These are phyloP conservation scores for Ceratina japonica DNA, from an alignment of 1,140 invertebrate species.

Conservation along the genomic window DNA sequence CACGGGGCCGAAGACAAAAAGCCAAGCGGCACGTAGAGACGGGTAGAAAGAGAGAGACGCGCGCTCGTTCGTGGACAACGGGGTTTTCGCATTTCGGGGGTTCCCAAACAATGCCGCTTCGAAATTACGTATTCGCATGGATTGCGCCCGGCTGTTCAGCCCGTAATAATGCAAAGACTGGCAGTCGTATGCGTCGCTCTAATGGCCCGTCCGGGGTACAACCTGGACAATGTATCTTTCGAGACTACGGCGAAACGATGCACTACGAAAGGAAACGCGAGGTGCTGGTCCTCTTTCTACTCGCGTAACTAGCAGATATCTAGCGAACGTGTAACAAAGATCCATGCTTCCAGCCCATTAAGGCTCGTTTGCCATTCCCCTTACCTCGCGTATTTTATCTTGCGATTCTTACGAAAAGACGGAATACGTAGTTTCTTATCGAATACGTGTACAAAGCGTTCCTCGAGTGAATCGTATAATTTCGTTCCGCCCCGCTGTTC, in stretches of 20 bases:
- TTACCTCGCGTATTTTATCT: conserved; percentile 33
- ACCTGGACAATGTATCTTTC: conserved; percentile 48
- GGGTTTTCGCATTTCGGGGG: not conserved
- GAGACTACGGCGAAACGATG: conserved; percentile 23
- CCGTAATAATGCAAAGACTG: conserved; percentile 56
- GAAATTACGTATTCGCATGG: conserved; percentile 61
- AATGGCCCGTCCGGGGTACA: conserved; percentile 52
- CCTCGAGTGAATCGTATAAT: conserved; percentile 30
- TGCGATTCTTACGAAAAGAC: conserved; percentile 30
- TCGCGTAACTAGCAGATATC: conserved; percentile 22
- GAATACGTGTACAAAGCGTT: conserved; percentile 46
- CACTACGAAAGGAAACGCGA: not conserved
- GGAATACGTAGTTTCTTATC: conserved; percentile 45
- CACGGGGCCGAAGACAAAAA: not conserved
- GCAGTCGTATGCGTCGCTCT: conserved; percentile 42
- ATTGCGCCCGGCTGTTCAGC: conserved; percentile 26
- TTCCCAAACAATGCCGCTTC: conserved; percentile 28
- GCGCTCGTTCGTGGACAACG: not conserved
- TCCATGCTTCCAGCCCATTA: conserved; percentile 25
- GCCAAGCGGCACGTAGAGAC: not conserved
- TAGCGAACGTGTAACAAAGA: conserved; percentile 43
- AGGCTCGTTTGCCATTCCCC: conserved; percentile 46
- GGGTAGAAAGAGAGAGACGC: not conserved
- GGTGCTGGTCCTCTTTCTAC: not conserved
- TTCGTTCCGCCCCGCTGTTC: not conserved